A percentile compares a stretch with the other conserved stretches of the same genome.
Evolutionary conservation across 2,113 vertebrate species (phyloP).

Genomic region (Nesospiza acunhae): DNA sequence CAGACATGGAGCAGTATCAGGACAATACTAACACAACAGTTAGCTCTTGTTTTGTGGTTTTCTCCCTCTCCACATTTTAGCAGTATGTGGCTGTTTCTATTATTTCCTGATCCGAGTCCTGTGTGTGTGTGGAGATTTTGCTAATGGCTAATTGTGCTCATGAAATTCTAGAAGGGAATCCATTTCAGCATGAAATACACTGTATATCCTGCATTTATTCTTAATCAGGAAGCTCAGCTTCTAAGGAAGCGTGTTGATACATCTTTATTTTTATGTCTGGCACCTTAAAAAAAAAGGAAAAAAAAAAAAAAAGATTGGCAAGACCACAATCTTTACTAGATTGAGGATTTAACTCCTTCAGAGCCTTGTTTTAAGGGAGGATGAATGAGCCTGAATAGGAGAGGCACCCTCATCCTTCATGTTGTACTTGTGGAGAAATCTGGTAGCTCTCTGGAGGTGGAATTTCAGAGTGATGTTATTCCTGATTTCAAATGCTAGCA

Average conservation of each 20-base stretch:
- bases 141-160: conserved; percentile 14
- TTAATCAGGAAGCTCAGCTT: conserved; percentile 31
- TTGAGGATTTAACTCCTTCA: conserved; percentile 22
- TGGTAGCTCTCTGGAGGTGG: not conserved
- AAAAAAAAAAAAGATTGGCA: not conserved
- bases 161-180: not conserved
- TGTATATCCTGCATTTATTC: conserved; percentile 30
- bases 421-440: not conserved
- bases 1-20: not conserved
- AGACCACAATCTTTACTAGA: not conserved
- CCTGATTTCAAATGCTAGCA: not conserved
- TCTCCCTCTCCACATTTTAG: not conserved
- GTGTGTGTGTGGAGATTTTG: not conserved
- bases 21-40: not conserved
- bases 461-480: not conserved
- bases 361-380: not conserved
- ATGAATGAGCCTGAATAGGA: not conserved
- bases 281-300: not conserved
- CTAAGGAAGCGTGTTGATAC: conserved; percentile 1
- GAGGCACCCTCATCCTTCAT: not conserved
- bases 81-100: not conserved
- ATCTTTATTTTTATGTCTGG: conserved; percentile 42
- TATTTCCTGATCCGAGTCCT: not conserved
- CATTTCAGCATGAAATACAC: not conserved
- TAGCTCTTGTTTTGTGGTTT: not conserved